Base-by-base conservation (phyloP, 2,888 invertebrate genomes). In the Agriopis marginaria region DNA sequence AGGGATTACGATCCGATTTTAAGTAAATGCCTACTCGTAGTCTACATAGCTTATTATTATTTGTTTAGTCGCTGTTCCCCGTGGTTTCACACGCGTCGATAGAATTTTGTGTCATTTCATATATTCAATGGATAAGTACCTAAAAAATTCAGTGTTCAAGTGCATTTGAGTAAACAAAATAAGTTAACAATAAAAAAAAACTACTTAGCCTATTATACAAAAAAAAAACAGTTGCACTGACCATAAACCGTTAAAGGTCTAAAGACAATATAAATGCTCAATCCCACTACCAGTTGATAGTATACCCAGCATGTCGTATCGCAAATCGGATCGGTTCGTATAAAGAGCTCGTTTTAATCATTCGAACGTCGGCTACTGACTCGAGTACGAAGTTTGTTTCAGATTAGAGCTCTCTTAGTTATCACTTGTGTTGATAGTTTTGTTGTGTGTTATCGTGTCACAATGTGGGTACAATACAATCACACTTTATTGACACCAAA, bases 321-420 rank as follows among this genome's bases (percentile, higher is more conserved):
- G n/a, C 7, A 40, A 4, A 8, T 42, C 42, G 42, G 14, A 56
- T 56, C 42, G 42, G 7, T 7, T 7, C 0, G 14, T 14, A 14
- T 56, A 17, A 56, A 42, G 14, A 1, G 55, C 17, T 17, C 10
- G 6, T 14, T 56, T 42, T 42, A 56, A 56, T 56, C 10, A 42
- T 42, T 56, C 10, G 14, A 42, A 56, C 10, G 55, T 17, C 42
- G 17, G 5, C 55, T 9, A 17, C 42, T 2, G 42, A 8, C 47
- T 3, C 10, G 14, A 3, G 55, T 56, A 17, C 6, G 14, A 55
- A 44, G 42, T 56, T 56, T 56, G 17, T 56, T 17, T 11, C 14
- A 42, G 42, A 56, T 56, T 56, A 56, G 17, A 42, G 42, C 55
- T 56, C 55, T 42, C 14, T 56, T 42, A 55, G 40, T 40, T 56